Percentiles rank a stretch among this genome's conserved stretches.
These are phyloP conservation scores for Aleadryas rufinucha DNA, from an alignment of 2,113 vertebrate genomes.

Conservation along the genomic window DNA sequence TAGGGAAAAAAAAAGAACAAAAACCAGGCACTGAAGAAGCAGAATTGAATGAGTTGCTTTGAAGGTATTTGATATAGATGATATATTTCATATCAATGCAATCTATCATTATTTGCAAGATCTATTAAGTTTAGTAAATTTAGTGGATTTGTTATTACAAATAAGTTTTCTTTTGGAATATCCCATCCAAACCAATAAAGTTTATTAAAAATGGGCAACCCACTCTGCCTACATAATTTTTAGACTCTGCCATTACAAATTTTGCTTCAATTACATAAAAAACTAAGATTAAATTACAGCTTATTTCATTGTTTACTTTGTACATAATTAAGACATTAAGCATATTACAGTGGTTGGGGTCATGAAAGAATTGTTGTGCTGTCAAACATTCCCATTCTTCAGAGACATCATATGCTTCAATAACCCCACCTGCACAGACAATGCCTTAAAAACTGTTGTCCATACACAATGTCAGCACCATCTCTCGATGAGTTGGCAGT, in stretches of 20 bases:
- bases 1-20: background rate
- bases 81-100: background rate
- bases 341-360: background rate
- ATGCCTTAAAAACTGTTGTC: background rate
- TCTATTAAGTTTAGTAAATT: background rate
- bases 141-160: background rate
- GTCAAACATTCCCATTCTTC: background rate
- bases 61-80: background rate
- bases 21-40: background rate
- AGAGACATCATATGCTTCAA: background rate
- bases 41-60: background rate
- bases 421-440: background rate
- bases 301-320: background rate
- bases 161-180: background rate
- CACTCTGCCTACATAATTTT: background rate
- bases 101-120: background rate
- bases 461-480: background rate
- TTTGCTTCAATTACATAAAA: constrained; percentile 36
- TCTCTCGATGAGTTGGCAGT: background rate
- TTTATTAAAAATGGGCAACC: background rate
- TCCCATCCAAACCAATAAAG: background rate
- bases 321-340: background rate
- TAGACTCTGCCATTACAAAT: background rate
- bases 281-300: background rate
- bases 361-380: background rate